phyloP scores from a whole-genome alignment of 2,797 vertebrate species.

The Neosalanx taihuensis region DNA sequence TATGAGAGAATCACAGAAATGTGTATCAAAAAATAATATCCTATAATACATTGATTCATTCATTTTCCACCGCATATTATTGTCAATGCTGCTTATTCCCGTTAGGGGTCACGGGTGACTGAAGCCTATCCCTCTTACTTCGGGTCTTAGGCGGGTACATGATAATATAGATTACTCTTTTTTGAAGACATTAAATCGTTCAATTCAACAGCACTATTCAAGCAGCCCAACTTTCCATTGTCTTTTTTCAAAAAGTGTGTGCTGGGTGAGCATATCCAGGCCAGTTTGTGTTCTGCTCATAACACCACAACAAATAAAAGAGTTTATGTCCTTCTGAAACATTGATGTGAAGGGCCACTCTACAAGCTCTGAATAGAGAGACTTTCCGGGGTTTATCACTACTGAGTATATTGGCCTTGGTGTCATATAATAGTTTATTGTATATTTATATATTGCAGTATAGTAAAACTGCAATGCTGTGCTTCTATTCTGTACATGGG shows the following conservation, averaged over 20 bases:
- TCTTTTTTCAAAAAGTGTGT: conserved; percentile 16
- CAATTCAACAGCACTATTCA: not conserved
- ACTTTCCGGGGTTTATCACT: conserved; percentile 42
- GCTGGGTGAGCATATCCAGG: conserved; percentile 31
- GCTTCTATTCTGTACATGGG: no score
- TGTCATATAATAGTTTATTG: no score
- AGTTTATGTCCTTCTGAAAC: conserved; percentile 50
- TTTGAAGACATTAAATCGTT: not conserved
- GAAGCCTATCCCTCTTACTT: no score
- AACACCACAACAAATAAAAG: conserved; percentile 32
- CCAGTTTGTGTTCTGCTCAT: conserved; percentile 15
- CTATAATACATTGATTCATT: not conserved
- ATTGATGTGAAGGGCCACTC: conserved; percentile 39
- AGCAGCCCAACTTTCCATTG: conserved; percentile 1
- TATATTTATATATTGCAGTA: no score
- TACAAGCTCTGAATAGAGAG: conserved; percentile 34
- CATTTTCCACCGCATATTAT: not conserved
- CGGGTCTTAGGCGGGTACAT: no score
- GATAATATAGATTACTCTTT: no score
- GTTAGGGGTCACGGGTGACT: no score
- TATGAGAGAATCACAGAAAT: not conserved
- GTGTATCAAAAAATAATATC: not conserved
- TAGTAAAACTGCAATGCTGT: no score
- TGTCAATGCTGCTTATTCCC: no score
- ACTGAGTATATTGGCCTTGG: conserved; percentile 1